These are phyloP conservation scores for Drosophila nigromelanica DNA, from an alignment of 1,140 invertebrate species.

Conservation along the genomic window DNA sequence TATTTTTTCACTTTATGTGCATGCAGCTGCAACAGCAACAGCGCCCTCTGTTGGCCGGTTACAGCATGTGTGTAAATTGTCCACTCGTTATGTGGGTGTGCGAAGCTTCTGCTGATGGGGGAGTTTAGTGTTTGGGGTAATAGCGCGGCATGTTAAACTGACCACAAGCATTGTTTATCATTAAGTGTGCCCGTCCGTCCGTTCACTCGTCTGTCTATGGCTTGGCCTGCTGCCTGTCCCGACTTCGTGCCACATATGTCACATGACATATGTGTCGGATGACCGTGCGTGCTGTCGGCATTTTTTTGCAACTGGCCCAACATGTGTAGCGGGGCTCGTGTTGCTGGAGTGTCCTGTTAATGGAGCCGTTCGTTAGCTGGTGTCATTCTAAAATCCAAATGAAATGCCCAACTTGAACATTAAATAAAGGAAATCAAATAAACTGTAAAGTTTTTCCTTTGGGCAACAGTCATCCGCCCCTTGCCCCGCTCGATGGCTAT, in stretches of 20 bases:
- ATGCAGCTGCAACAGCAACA: conserved; percentile 5
- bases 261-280: conserved; percentile 67
- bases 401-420: conserved; percentile 63
- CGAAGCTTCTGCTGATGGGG: conserved; percentile 13
- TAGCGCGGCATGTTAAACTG: conserved; percentile 82
- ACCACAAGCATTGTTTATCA: conserved; percentile 83
- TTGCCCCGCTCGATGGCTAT: neutral
- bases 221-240: conserved; percentile 24
- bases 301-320: conserved; percentile 24
- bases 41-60: conserved; percentile 54
- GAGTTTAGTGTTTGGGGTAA: conserved; percentile 67
- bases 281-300: conserved; percentile 41
- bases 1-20: conserved; percentile 26
- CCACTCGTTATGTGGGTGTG: conserved; percentile 67
- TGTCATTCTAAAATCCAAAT: conserved; percentile 41
- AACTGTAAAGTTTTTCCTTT: conserved; percentile 58
- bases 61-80: conserved; percentile 77
- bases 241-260: conserved; percentile 63
- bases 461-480: neutral
- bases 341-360: conserved; percentile 46
- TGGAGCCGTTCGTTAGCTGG: conserved; percentile 64
- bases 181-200: conserved; percentile 57
- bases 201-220: neutral
- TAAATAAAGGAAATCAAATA: conserved; percentile 78
- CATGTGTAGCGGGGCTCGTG: conserved; percentile 65